These are phyloP conservation scores for Lapara coniferarum DNA, from an alignment of 2,888 invertebrate genomes.

Conservation along the genomic window DNA sequence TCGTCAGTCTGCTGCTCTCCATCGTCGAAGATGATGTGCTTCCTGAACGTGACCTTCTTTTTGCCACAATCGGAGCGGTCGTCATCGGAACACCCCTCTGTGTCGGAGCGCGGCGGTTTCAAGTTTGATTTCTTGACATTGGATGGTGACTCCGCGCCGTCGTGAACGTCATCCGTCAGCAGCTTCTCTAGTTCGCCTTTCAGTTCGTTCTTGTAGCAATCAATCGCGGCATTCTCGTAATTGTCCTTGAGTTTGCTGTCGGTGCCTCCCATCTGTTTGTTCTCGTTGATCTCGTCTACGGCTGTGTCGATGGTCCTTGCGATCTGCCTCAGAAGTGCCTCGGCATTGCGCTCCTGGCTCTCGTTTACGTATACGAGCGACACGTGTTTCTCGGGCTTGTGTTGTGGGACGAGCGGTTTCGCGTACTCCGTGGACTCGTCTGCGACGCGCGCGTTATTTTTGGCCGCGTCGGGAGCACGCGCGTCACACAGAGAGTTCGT, in stretches of 20 bases:
- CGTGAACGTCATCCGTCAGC: conserved; percentile 48
- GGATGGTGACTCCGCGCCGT: conserved; percentile 57
- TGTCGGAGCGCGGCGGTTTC: conserved; percentile 71
- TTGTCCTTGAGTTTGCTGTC: conserved; percentile 60
- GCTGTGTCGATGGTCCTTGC: conserved; percentile 75
- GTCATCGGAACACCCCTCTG: conserved; percentile 74
- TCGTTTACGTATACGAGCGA: conserved; percentile 73
- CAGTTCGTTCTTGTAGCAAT: conserved; percentile 64
- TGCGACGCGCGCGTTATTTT: conserved; percentile 64
- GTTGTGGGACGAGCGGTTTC: conserved; percentile 74
- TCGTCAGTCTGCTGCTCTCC: conserved; percentile 79
- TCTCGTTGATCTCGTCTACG: conserved; percentile 66
- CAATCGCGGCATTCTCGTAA: conserved; percentile 60
- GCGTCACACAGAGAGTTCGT: conserved; percentile 57
- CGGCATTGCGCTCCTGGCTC: conserved; percentile 72
- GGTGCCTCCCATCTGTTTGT: conserved; percentile 64
- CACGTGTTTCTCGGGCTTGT: conserved; percentile 73
- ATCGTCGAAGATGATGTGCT: conserved; percentile 79
- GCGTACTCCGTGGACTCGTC: conserved; percentile 71
- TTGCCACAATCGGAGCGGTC: conserved; percentile 75
- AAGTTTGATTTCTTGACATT: conserved; percentile 71
- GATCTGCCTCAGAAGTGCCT: conserved; percentile 73
- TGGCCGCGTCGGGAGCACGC: conserved; percentile 56
- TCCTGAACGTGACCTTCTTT: conserved; percentile 76
- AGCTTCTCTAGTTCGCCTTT: conserved; percentile 66